Evolutionary conservation across 2,797 vertebrate genomes (phyloP), one percentile per base, ranked within the genome.

Genomic region (Rhinichthys osculus): DNA sequence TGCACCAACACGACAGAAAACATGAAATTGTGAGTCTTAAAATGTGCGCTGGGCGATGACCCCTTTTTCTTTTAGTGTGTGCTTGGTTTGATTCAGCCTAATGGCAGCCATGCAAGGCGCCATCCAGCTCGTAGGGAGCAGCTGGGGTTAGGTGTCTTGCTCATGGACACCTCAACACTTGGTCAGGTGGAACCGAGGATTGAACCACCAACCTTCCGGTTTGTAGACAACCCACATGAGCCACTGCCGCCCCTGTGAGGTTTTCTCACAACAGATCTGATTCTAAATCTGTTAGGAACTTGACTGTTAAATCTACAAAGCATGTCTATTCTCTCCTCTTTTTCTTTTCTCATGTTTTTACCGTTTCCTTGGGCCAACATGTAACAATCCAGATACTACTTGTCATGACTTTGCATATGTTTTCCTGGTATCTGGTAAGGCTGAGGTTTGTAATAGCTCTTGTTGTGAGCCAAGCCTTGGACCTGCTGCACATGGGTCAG

Each of bases 341-440:
- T 94, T 94, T 94, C 93, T 95, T 94, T 93, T 92, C 93, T 93
- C 94, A 90, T 94, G 92, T 94, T 95, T 94, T 93, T 92, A 82
- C 50, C 91, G 91, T 93, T 94, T 93, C 93, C 91, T 93, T 91
- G 66, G 90, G 92, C 91, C 92, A 93, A 92, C 92, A 91, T 95
- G 92, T 95, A 94, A 95, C 94, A 94, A 76, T 82, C 74, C 74
- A 76, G 79, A 78, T 78, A 94, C 93, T 95, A 91, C 94, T 95
- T 94, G 92, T 95, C 93, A 93, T 92, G 94, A 95, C 93, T 86
- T 87, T 84, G 38, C 78, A 47, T 14, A 50, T 62, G 67, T 81
- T 81, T 78, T 57, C 16, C 38, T 78, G 27, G 40, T 64, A 17
- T 86, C 67, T 59, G 77, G 67, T 74, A 17, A 78, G 16, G 59